These are phyloP conservation scores for Ia io DNA, from an alignment of 2,113 vertebrate genomes.

Conservation along the genomic window DNA sequence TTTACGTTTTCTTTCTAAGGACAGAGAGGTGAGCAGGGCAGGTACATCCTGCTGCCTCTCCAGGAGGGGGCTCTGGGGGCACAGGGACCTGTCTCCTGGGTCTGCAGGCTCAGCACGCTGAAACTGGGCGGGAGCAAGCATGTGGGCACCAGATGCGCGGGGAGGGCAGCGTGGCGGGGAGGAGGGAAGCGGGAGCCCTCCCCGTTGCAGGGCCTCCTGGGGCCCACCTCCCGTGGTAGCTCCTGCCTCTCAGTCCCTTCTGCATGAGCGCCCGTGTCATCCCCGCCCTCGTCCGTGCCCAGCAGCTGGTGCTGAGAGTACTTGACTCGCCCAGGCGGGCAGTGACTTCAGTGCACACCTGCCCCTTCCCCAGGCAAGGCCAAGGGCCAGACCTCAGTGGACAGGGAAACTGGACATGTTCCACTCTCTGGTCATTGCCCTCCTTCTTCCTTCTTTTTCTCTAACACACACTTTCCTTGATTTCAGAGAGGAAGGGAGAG, in stretches of 20 bases:
- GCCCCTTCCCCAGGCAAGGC: neutral
- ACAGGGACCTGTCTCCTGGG: neutral
- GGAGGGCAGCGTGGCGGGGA: neutral
- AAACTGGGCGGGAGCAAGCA: neutral
- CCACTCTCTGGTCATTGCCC: no score
- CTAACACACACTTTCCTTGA: no score
- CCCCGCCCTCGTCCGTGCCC: neutral
- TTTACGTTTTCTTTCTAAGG: neutral
- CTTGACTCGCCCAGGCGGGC: neutral
- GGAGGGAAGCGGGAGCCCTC: neutral
- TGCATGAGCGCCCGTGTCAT: neutral
- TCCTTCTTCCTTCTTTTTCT: no score
- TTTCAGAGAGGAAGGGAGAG: no score
- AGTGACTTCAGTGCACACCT: neutral
- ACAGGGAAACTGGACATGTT: accelerated
- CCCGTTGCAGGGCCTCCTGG: neutral
- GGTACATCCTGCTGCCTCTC: neutral
- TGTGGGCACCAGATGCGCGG: neutral
- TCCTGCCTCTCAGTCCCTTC: neutral
- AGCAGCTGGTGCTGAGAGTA: neutral
- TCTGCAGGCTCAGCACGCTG: neutral
- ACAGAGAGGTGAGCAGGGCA: neutral
- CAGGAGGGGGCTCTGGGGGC: neutral
- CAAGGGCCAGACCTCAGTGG: neutral
- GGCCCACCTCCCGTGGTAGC: neutral